Percentiles rank a stretch among this genome's conserved stretches.
phyloP scores from a whole-genome alignment of 2,888 invertebrate genomes.

The Embidobia sp. region DNA sequence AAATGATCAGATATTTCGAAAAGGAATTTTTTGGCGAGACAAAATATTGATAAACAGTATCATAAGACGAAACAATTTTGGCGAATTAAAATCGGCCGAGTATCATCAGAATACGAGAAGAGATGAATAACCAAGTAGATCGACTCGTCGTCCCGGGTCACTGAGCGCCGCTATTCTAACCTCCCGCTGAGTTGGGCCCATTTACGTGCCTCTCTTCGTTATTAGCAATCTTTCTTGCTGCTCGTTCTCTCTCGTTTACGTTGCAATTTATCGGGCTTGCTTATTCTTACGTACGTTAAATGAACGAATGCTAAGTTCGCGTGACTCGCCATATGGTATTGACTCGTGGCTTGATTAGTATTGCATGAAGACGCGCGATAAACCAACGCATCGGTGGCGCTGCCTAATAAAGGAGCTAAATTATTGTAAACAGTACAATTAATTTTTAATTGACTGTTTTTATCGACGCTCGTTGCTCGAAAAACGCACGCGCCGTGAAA shows the following conservation, averaged over 20 bases:
- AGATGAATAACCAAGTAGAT: constrained; percentile 75
- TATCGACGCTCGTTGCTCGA: constrained; percentile 1
- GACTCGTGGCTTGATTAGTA: constrained; percentile 35
- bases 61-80: too few relatives aligned
- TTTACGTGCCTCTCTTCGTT: constrained; percentile 67
- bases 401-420: constrained; percentile 26
- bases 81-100: constrained; percentile 71
- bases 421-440: constrained; percentile 23
- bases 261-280: constrained; percentile 52
- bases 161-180: constrained; percentile 59
- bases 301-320: constrained; percentile 42
- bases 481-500: constrained; percentile 24
- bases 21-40: too few relatives aligned
- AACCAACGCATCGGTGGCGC: too few relatives aligned
- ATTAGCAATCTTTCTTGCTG: constrained; percentile 63
- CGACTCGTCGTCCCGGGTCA: constrained; percentile 68
- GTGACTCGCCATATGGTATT: constrained; percentile 46
- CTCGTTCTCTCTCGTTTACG: constrained; percentile 48
- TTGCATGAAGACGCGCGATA: constrained; percentile 39
- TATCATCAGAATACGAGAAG: constrained; percentile 71
- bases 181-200: constrained; percentile 66
- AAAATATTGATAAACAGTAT: too few relatives aligned
- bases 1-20: too few relatives aligned
- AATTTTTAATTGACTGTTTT: constrained; percentile 27
- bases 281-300: constrained; percentile 41